Conservation (phyloP, 1,140 invertebrate species). For the Listronotus bonariensis region DNA sequence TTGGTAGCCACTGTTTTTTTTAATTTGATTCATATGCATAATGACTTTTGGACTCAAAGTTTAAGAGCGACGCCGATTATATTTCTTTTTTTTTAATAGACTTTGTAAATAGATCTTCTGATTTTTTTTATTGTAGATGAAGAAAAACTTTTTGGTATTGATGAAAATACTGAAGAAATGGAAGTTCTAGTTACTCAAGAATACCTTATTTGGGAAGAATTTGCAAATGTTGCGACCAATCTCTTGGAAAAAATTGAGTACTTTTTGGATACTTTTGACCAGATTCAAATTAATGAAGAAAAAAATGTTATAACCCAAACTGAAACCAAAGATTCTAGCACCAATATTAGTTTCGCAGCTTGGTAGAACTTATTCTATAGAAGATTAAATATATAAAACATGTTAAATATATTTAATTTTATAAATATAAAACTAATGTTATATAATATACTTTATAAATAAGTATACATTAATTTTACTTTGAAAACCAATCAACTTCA, state of each 20-base stretch:
- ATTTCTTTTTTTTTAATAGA: no score
- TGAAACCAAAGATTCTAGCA: slow-evolving; percentile 48
- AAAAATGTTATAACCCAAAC: slow-evolving; percentile 22
- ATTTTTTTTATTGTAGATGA: slow-evolving; percentile 54
- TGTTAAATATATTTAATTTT: slow-evolving; percentile 1
- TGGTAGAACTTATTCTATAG: slow-evolving; percentile 41
- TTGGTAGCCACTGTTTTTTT: no score
- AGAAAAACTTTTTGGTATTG: slow-evolving; percentile 56
- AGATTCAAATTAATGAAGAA: slow-evolving; percentile 42
- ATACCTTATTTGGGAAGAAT: slow-evolving; percentile 65
- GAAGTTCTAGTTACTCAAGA: slow-evolving; percentile 51
- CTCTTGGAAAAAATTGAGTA: slow-evolving; percentile 61
- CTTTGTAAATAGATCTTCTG: background rate
- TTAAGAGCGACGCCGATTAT: no score
- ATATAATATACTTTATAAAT: slow-evolving; percentile 4
- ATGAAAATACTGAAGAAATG: slow-evolving; percentile 46
- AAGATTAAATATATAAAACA: background rate
- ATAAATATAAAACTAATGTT: background rate
- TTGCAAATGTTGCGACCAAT: slow-evolving; percentile 67
- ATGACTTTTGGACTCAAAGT: no score
- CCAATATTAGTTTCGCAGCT: slow-evolving; percentile 53
- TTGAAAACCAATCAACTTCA: background rate
- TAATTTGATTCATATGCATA: no score
- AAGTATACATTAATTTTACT: background rate
- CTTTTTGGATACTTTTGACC: slow-evolving; percentile 53